Conservation (phyloP, 2,888 invertebrate genomes). For the Ctena decussata region DNA sequence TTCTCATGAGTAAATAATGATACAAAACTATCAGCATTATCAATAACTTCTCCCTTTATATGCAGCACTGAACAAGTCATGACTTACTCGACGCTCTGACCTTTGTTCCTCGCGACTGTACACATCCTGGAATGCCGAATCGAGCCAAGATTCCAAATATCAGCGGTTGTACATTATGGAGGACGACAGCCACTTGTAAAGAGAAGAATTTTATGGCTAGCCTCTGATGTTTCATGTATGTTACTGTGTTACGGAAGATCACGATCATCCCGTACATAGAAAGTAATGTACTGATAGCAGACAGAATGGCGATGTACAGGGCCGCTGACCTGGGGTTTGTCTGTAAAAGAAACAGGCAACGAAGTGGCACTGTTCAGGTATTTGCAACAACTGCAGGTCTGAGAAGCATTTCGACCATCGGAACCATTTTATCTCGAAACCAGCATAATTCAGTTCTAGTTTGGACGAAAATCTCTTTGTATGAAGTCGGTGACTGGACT, state of each 20-base stretch:
- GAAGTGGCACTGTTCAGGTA: no score
- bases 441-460: no score
- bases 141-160: conserved; percentile 53
- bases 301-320: conserved; percentile 54
- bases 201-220: conserved; percentile 57
- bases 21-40: no score
- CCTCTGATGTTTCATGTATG: conserved; percentile 40
- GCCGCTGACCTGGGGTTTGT: conserved; percentile 27
- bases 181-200: conserved; percentile 55
- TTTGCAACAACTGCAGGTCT: no score
- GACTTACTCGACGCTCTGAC: conserved; percentile 64
- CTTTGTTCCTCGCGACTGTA: conserved; percentile 45
- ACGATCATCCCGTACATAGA: conserved; percentile 67
- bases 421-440: no score
- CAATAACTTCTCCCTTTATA: no score
- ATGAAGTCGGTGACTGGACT: no score
- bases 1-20: no score
- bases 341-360: conserved; percentile 8
- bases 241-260: conserved; percentile 48
- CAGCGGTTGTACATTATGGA: conserved; percentile 58
- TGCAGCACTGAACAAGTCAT: no score
- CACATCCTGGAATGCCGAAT: conserved; percentile 52
- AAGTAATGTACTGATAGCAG: conserved; percentile 55
- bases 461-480: no score
- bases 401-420: no score